Conservation (phyloP, 1,140 invertebrate genomes). For the Drosophila sp. region DNA sequence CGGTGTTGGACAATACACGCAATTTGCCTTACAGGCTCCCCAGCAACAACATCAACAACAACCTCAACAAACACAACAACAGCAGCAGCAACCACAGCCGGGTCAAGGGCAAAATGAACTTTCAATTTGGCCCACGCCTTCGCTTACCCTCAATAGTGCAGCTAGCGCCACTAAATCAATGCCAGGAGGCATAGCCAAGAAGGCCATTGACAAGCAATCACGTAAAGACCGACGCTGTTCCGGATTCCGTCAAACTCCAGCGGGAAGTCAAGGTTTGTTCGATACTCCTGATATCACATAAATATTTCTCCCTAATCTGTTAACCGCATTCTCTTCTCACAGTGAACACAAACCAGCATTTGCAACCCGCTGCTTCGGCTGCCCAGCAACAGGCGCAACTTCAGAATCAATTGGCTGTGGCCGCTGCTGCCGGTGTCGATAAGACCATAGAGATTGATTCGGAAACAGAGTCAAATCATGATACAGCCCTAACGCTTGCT, state of each 20-base stretch:
- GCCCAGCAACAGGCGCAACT: conserved; percentile 75
- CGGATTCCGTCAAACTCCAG: conserved; percentile 82
- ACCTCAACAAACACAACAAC: conserved; percentile 44
- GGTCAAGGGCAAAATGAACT: conserved; percentile 58
- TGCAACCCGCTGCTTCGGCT: conserved; percentile 68
- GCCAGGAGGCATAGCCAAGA: conserved; percentile 83
- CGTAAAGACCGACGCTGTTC: conserved; percentile 79
- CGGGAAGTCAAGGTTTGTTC: conserved; percentile 82
- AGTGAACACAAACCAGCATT: conserved; percentile 72
- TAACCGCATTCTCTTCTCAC: neutral
- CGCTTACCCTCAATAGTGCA: conserved; percentile 34
- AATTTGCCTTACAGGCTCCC: conserved; percentile 56
- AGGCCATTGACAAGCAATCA: conserved; percentile 80
- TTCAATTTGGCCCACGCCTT: conserved; percentile 82
- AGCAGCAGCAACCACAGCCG: conserved; percentile 46
- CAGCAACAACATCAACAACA: conserved; percentile 66
- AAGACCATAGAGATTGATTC: conserved; percentile 95
- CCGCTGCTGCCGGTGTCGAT: conserved; percentile 82
- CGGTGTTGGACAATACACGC: conserved; percentile 56
- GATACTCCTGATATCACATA: neutral
- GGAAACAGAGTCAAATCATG: conserved; percentile 98
- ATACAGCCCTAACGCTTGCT: conserved; percentile 98
- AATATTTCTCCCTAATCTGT: neutral
- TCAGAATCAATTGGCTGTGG: conserved; percentile 82
- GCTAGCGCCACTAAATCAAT: conserved; percentile 67